Base-by-base conservation (phyloP, 1,140 invertebrate species). In the Lepidostoma basale region DNA sequence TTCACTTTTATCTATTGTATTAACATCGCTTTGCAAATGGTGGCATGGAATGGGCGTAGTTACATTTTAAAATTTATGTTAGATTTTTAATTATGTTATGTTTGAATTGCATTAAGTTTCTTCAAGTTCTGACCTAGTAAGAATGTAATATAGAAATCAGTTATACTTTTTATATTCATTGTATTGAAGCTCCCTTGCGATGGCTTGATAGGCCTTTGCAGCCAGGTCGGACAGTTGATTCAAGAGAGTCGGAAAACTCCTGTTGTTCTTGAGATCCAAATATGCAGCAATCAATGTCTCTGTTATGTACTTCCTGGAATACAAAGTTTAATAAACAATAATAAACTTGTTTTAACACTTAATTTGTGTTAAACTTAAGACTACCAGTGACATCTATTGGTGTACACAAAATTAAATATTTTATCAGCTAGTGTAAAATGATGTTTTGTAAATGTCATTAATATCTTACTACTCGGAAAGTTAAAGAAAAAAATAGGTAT, bases 181-280 rank as follows among this genome's bases (percentile, higher is more conserved):
- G 39, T 66, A 33, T n/a, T 28, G 23, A 30, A 56, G 36, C 30
- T 66, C 63, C 16, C 28, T 42, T 0, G 47, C 52, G 4, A 66
- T 56, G 0, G 22, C 33, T 36, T 66, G 47, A 18, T 58, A 58
- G n/a, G 47, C 49, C 16, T 56, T 39, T 10, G 52, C 47, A 5
- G 63, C 52, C 8, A 59, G 23, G 20, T 67, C 39, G 2, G 20
- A 26, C 26, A 67, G 56, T 26, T 67, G 65, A 8, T 23, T 20
- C 3, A 49, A 26, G 3, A 67, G 26, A 18, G 58, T 23, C 5
- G 44, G 28, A 42, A 67, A 67, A 16, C 54, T 60, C 1, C 42
- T 18, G n/a, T 67, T 62, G 26, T 33, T 59, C 44, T 47, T 62
- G 23, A 67, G 20, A 16, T 67, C 65, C 44, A 67, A 23, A 28